These are phyloP conservation scores for Nannospalax galili DNA, from an alignment of 2,113 vertebrate species.

Conservation along the genomic window DNA sequence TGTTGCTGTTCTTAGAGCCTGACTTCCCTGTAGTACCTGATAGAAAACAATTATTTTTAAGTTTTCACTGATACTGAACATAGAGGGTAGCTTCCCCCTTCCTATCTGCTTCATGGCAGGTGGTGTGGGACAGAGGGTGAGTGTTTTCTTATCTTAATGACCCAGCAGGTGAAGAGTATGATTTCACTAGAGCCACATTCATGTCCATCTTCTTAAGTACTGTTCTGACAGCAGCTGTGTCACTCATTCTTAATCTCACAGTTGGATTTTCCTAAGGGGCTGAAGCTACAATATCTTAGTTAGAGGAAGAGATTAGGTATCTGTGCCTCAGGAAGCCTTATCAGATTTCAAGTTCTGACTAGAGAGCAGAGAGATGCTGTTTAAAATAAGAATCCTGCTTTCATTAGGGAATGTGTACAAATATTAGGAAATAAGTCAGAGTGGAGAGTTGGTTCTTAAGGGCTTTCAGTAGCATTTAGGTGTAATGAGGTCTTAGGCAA, in stretches of 20 bases:
- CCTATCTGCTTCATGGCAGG: neutral
- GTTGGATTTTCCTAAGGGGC: neutral
- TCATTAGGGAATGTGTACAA: neutral
- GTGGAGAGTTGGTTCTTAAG: neutral
- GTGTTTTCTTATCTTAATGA: neutral
- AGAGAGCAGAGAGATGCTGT: neutral
- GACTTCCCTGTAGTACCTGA: neutral
- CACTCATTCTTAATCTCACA: neutral
- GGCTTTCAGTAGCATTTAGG: conserved; percentile 2
- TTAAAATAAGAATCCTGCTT: neutral
- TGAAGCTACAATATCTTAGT: neutral
- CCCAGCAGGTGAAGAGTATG: neutral
- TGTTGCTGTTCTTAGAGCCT: neutral
- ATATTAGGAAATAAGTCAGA: conserved; percentile 39
- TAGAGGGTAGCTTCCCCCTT: neutral
- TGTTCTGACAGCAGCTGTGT: neutral
- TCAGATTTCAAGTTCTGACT: neutral
- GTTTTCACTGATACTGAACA: neutral
- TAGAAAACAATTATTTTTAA: neutral
- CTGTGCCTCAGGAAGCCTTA: conserved; percentile 19
- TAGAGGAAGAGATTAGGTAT: neutral
- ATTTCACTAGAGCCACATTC: neutral
- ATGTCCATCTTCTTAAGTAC: neutral
- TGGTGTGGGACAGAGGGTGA: neutral
- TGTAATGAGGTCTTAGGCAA: neutral